phyloP scores from a whole-genome alignment of 2,797 vertebrate species.

The Tenualosa thibaudeaui region DNA sequence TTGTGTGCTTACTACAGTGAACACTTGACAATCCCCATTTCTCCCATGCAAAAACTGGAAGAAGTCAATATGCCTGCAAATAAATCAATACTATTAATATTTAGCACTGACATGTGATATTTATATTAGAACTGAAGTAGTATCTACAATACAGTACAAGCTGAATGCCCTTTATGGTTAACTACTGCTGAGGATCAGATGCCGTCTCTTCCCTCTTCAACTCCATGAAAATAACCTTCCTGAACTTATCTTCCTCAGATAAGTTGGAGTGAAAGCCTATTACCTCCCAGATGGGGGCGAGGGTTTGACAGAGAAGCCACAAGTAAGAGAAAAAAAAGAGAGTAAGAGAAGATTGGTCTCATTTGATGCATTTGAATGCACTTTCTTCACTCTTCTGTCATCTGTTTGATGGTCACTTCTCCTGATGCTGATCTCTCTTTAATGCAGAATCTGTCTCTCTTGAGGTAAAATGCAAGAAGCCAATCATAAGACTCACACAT shows the following conservation, averaged over 20 bases:
- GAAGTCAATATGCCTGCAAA: not conserved
- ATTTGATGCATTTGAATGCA: not conserved
- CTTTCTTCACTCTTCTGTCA: not conserved
- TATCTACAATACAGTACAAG: not conserved
- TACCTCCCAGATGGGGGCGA: not conserved
- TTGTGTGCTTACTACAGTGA: not conserved
- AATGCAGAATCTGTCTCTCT: slow-evolving; percentile 43
- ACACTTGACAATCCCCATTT: no score
- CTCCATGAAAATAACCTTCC: not conserved
- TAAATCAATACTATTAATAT: not conserved
- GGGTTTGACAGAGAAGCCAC: not conserved
- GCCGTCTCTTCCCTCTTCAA: not conserved
- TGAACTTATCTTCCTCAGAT: not conserved
- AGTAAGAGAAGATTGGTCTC: not conserved
- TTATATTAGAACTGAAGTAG: not conserved
- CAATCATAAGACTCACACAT: slow-evolving; percentile 45
- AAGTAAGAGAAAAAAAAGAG: not conserved
- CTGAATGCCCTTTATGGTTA: not conserved
- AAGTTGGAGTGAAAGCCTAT: not conserved
- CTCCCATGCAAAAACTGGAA: not conserved
- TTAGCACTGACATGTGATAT: not conserved
- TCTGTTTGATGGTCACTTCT: slow-evolving; percentile 10
- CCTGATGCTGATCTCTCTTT: slow-evolving; percentile 35
- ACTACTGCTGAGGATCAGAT: not conserved
- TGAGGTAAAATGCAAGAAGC: slow-evolving; percentile 50